Conservation (phyloP, 2,797 vertebrate genomes). For the Takifugu ocellatus region DNA sequence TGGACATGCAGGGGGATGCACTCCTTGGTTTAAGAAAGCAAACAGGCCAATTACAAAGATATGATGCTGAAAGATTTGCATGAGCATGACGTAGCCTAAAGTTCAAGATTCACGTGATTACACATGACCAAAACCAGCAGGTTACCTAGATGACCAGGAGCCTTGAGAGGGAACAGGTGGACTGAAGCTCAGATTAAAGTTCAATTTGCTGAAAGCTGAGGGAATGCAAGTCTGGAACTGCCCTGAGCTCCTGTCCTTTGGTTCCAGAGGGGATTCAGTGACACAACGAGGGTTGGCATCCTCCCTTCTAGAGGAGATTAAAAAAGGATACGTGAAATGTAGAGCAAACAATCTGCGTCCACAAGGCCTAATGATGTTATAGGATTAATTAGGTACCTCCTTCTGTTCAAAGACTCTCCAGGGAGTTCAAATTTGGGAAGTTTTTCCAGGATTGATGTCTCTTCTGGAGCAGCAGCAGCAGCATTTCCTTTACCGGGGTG, state of each 20-base stretch:
- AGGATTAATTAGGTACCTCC: slow-evolving; percentile 57
- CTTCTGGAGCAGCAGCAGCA: slow-evolving; percentile 71
- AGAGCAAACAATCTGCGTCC: neutral
- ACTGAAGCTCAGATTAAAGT: slow-evolving; percentile 84
- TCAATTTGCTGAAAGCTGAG: slow-evolving; percentile 93
- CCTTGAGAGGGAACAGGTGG: slow-evolving; percentile 83
- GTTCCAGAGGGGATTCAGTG: slow-evolving; percentile 78
- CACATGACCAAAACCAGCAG: slow-evolving; percentile 1
- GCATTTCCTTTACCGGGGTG: slow-evolving; percentile 69
- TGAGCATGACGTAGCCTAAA: neutral
- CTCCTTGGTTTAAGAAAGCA: slow-evolving; percentile 69
- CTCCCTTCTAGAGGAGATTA: slow-evolving; percentile 74
- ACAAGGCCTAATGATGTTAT: too few species aligned
- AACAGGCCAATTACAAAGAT: neutral
- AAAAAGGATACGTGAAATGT: fast-evolving
- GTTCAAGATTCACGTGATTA: neutral
- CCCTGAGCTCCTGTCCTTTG: slow-evolving; percentile 70
- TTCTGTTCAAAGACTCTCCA: slow-evolving; percentile 75
- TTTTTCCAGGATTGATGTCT: slow-evolving; percentile 42
- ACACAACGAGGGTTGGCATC: slow-evolving; percentile 65
- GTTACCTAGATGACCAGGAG: slow-evolving; percentile 91
- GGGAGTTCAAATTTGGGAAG: slow-evolving; percentile 64
- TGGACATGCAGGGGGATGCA: slow-evolving; percentile 85
- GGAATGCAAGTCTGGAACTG: slow-evolving; percentile 93
- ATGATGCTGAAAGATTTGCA: neutral